Evolutionary conservation across 2,888 invertebrate genomes (phyloP), one percentile per base, ranked within the genome.

Genomic region (Troglohyphantes excavatus): DNA sequence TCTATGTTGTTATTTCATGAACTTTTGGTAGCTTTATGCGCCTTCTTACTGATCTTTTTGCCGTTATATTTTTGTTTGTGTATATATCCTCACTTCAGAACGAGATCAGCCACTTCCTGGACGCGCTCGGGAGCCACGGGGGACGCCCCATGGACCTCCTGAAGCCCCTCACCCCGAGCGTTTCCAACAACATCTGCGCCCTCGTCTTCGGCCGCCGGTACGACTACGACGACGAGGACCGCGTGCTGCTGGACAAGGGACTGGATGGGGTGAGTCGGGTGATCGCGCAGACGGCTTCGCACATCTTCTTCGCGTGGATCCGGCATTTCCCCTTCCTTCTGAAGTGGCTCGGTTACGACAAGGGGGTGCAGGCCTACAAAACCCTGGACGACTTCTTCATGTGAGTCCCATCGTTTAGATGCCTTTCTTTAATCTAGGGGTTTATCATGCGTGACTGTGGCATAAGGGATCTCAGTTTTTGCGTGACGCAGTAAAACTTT

Each of bases 171-270:
- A 83, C 91, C 2, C 90, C 91, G 11, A 90, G 91, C 33, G 84
- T 91, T 33, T 92, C 91, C 7, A 92, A 91, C 68, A 91, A 83
- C 79, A 91, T 92, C 26, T 90, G 87, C 6, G 82, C 90, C 6
- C 76, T 92, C 13, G 76, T 91, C 2, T 92, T 91, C 82, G 92
- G 92, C n/a, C 67, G 91, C 26, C 19, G 91, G 72, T 91, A 90
- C 70, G 91, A 91, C 1, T 91, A 91, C 65, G 81, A 85, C 29
- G 90, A 92, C 72, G 90, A 91, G 0, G 87, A 87, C 21, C 29
- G 90, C 33, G 72, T 76, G 6, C 59, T 78, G 5, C 23, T 91
- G 19, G 88, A 89, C 23, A 29, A 68, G 13, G 46, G 23, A 17
- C 17, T 86, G 23, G 29, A 86, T 13, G 29, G 23, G 7, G 39